Percentiles rank a stretch among this genome's conserved stretches.
Conservation (phyloP, 1,140 invertebrate genomes). For the Rhyacophila brunnea region DNA sequence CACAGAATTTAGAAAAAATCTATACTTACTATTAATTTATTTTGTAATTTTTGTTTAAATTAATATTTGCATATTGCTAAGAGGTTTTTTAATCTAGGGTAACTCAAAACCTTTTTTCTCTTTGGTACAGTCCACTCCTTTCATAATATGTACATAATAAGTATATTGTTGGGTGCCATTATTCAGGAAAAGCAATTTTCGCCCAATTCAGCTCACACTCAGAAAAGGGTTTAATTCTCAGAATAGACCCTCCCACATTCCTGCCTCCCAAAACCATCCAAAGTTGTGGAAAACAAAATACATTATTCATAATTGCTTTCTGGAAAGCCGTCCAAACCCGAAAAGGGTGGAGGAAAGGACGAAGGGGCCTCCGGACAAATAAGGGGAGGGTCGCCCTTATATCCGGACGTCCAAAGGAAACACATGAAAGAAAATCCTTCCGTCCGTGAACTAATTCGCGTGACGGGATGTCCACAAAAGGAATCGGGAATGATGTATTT, state of each 20-base stretch:
- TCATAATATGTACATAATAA: too few species aligned
- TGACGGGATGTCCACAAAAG: constrained; percentile 31
- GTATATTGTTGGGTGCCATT: too few species aligned
- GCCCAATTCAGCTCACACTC: constrained; percentile 7
- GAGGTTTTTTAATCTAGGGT: too few species aligned
- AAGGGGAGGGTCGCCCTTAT: constrained; percentile 17
- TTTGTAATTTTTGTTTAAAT: too few species aligned
- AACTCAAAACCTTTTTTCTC: too few species aligned
- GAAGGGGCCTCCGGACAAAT: constrained; percentile 15
- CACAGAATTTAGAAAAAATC: too few species aligned
- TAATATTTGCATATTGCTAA: too few species aligned
- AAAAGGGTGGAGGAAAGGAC: background rate
- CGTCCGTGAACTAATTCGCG: constrained; percentile 21
- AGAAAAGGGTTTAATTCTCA: constrained; percentile 33
- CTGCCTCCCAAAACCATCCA: too few species aligned
- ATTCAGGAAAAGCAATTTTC: too few species aligned
- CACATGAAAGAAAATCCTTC: constrained; percentile 29
- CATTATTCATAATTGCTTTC: constrained; percentile 36
- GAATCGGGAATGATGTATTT: background rate
- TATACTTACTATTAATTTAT: too few species aligned
- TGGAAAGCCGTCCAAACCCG: constrained; percentile 1
- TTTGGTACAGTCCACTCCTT: too few species aligned
- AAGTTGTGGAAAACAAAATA: constrained; percentile 28
- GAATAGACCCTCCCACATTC: background rate
- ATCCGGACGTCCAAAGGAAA: constrained; percentile 17